These are phyloP conservation scores for Dendrocincla fuliginosa DNA, from an alignment of 2,797 vertebrate genomes.

Conservation along the genomic window DNA sequence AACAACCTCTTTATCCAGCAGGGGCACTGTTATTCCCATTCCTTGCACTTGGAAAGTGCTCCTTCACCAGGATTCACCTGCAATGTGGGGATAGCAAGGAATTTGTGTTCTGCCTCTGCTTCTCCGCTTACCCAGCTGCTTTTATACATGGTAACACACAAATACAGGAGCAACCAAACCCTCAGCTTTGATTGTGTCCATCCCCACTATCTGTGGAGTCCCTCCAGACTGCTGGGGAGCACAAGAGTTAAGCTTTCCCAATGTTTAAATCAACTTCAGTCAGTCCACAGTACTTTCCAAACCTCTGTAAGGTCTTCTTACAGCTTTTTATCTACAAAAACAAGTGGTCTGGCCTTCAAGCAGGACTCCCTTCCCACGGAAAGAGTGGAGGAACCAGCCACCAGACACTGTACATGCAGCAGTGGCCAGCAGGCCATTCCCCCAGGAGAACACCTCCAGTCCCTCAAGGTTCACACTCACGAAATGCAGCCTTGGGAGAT, in stretches of 20 bases:
- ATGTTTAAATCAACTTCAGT: background rate
- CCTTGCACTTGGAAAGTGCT: background rate
- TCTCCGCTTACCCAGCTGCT: fast-evolving
- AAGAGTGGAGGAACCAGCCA: background rate
- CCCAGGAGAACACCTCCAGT: background rate
- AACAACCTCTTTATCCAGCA: background rate
- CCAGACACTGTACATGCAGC: too few species aligned
- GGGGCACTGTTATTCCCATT: background rate
- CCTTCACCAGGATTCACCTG: background rate
- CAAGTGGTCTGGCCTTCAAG: background rate
- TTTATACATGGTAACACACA: fast-evolving
- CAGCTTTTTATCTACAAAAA: background rate
- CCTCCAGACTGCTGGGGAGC: background rate
- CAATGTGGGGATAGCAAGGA: background rate
- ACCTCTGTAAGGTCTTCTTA: background rate
- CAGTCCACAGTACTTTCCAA: fast-evolving
- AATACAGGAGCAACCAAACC: background rate
- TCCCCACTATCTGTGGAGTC: too few species aligned
- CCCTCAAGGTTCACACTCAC: background rate
- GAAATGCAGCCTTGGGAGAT: background rate
- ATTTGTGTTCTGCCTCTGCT: background rate
- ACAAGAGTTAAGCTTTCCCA: background rate
- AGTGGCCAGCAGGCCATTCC: background rate
- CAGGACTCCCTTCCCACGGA: background rate
- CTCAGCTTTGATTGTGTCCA: background rate